phyloP scores from a whole-genome alignment of 2,888 invertebrate species.

The Apeira syringaria region DNA sequence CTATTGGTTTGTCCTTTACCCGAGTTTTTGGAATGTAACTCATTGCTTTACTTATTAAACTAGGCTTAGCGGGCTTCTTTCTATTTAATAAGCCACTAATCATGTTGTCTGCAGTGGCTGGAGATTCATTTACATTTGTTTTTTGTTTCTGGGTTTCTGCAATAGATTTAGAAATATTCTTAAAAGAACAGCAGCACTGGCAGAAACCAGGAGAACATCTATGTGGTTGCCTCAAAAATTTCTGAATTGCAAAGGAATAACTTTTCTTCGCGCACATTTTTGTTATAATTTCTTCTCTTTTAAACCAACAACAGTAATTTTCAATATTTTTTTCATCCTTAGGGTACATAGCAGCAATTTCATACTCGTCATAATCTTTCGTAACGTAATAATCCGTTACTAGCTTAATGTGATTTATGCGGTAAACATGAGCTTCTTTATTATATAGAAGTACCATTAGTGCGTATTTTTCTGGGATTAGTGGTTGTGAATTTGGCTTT shows the following conservation, averaged over 20 bases:
- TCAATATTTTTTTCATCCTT: slow-evolving; percentile 7
- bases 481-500: background rate
- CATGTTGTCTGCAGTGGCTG: background rate
- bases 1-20: background rate
- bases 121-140: slow-evolving; percentile 1
- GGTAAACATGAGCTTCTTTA: slow-evolving; percentile 2
- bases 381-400: slow-evolving; percentile 17
- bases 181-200: slow-evolving; percentile 36
- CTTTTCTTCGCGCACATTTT: slow-evolving; percentile 5
- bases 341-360: slow-evolving; percentile 5
- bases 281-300: slow-evolving; percentile 27
- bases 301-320: slow-evolving; percentile 44
- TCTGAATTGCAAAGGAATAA: slow-evolving; percentile 3
- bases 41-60: slow-evolving; percentile 17
- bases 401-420: slow-evolving; percentile 3
- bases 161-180: background rate
- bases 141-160: background rate
- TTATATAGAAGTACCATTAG: slow-evolving; percentile 6
- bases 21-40: slow-evolving; percentile 8
- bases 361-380: slow-evolving; percentile 1
- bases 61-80: background rate
- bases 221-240: slow-evolving; percentile 31
- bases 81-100: slow-evolving; percentile 2
- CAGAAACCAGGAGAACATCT: slow-evolving; percentile 31
- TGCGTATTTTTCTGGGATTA: slow-evolving; percentile 2